phyloP scores from a whole-genome alignment of 2,888 invertebrate species.

The Priapulus caudatus region DNA sequence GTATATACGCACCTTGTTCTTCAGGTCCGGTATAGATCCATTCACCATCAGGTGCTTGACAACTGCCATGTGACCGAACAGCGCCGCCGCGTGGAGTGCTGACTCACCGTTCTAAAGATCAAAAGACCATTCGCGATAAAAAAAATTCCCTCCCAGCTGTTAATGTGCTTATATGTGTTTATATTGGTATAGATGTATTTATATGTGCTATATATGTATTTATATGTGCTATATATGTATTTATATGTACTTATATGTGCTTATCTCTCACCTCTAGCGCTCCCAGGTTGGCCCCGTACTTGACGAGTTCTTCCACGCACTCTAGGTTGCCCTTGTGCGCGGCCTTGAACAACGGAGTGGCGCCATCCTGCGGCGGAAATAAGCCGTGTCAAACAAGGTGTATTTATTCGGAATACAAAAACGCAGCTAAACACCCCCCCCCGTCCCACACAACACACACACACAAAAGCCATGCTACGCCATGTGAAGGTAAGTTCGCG shows the following conservation, averaged over 20 bases:
- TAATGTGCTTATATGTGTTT: neutral
- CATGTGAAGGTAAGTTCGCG: too few relatives aligned
- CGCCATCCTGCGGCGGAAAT: constrained; percentile 59
- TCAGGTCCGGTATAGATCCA: constrained; percentile 52
- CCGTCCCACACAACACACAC: too few relatives aligned
- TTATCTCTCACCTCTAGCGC: constrained; percentile 8
- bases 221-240: neutral
- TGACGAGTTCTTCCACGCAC: constrained; percentile 57
- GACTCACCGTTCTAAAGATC: constrained; percentile 86
- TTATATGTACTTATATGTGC: neutral
- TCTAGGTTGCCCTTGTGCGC: constrained; percentile 84
- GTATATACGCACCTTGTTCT: constrained; percentile 52
- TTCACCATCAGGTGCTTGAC: constrained; percentile 60
- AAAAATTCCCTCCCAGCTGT: constrained; percentile 2
- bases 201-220: neutral
- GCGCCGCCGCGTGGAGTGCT: constrained; percentile 76
- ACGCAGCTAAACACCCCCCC: too few relatives aligned
- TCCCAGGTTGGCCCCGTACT: constrained; percentile 53
- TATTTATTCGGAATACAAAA: too few relatives aligned
- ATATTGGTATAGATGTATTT: too few relatives aligned
- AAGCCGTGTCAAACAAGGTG: too few relatives aligned
- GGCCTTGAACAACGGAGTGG: constrained; percentile 80
- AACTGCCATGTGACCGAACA: constrained; percentile 70
- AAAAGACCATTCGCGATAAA: constrained; percentile 25
- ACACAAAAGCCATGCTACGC: too few relatives aligned